A percentile compares a stretch with the other conserved stretches of the same genome.
Evolutionary conservation across 2,797 vertebrate species (phyloP).

Genomic region (Somateria mollissima): DNA sequence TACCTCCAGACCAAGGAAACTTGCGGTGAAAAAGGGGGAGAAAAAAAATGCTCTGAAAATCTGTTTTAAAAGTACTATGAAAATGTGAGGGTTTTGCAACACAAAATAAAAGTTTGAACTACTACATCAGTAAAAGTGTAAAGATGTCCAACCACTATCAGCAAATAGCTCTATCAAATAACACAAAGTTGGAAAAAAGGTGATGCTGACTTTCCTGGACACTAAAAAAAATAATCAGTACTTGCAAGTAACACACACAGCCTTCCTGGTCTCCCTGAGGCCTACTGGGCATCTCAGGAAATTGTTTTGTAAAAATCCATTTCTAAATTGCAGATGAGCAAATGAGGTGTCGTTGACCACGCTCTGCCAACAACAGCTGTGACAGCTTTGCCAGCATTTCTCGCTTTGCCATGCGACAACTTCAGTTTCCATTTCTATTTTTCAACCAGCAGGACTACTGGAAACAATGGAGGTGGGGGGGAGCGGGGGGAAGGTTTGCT

Average conservation of each 20-base stretch:
- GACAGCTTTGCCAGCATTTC: not conserved
- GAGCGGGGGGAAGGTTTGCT: not conserved
- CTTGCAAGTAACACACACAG: not conserved
- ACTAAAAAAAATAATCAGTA: not conserved
- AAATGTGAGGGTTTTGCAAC: fast-evolving
- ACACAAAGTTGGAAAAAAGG: not conserved
- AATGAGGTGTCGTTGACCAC: not conserved
- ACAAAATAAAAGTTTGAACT: not conserved
- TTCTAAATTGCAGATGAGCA: not conserved
- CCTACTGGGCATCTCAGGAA: not conserved
- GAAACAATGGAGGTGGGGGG: not conserved
- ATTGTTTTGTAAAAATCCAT: not conserved
- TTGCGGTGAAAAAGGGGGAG: fast-evolving
- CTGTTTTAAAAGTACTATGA: fast-evolving
- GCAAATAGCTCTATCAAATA: not conserved
- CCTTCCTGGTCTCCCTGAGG: not conserved
- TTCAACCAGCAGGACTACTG: not conserved
- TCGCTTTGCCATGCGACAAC: not conserved
- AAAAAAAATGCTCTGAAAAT: fast-evolving
- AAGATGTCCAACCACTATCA: fast-evolving
- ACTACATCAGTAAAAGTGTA: not conserved
- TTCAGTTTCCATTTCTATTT: not conserved
- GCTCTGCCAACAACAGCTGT: not conserved
- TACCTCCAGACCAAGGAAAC: not conserved
- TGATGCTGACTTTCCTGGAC: not conserved